These are phyloP conservation scores for Camponotus vicinus DNA, from an alignment of 1,140 invertebrate genomes.

Conservation along the genomic window DNA sequence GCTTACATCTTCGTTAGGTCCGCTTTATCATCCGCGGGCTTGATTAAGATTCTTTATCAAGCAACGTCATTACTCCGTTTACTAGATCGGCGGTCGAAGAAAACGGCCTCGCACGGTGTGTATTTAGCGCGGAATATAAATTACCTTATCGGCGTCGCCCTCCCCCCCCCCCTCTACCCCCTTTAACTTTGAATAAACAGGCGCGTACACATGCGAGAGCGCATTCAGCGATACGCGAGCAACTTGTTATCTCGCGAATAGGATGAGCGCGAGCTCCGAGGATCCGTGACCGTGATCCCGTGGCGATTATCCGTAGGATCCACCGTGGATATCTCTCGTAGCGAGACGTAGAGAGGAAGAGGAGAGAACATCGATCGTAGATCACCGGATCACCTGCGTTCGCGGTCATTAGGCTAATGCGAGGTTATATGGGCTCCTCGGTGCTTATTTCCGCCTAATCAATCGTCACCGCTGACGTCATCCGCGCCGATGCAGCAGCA, in stretches of 20 bases:
- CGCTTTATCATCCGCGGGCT: conserved; percentile 59
- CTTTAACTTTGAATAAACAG: conserved; percentile 56
- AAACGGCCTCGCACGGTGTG: conserved; percentile 55
- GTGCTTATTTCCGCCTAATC: conserved; percentile 72
- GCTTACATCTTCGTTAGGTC: conserved; percentile 60
- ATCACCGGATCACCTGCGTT: conserved; percentile 73
- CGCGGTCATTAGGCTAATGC: conserved; percentile 75
- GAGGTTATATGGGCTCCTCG: conserved; percentile 60
- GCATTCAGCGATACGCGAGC: conserved; percentile 36
- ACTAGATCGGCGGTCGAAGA: conserved; percentile 33
- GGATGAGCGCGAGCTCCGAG: conserved; percentile 47
- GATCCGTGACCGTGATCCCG: conserved; percentile 60
- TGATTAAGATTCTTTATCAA: conserved; percentile 65
- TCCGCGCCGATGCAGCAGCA: conserved; percentile 30
- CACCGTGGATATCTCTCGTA: conserved; percentile 37
- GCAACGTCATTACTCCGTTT: conserved; percentile 63
- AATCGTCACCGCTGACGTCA: conserved; percentile 67
- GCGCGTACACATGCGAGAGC: conserved; percentile 44
- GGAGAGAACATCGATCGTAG: conserved; percentile 65
- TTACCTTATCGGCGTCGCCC: conserved; percentile 69
- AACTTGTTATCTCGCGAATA: conserved; percentile 58
- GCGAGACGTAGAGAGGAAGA: background rate
- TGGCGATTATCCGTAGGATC: conserved; percentile 62
- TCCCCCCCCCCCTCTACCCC: background rate
- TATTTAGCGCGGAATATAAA: conserved; percentile 76